Evolutionary conservation across 2,797 vertebrate species (phyloP).

Genomic region (Tamandua tetradactyla): DNA sequence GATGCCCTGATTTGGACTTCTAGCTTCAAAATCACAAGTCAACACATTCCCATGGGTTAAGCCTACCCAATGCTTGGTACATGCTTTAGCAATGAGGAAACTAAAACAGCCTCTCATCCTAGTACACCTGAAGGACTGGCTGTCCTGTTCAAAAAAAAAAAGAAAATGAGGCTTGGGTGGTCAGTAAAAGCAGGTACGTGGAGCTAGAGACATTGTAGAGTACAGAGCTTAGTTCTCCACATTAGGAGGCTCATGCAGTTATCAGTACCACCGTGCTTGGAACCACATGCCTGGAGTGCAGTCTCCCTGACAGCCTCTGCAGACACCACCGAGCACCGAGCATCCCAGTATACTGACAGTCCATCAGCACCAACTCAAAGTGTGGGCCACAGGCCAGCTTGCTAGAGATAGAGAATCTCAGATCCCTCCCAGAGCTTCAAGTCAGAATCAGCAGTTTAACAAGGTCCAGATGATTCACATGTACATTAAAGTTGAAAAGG

Average conservation of each 20-base stretch:
- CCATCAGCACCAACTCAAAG: rapidly evolving
- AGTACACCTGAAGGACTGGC: neutral
- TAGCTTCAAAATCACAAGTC: no score
- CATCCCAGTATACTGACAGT: neutral
- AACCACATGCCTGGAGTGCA: rapidly evolving
- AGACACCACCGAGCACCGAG: rapidly evolving
- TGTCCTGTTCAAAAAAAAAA: neutral
- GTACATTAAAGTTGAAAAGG: neutral
- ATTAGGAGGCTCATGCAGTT: rapidly evolving
- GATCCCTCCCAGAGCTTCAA: neutral
- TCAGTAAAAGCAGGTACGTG: neutral
- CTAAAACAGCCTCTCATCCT: no score
- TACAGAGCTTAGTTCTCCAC: neutral
- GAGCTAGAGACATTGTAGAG: neutral
- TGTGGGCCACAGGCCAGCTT: neutral
- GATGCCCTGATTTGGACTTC: no score
- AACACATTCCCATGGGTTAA: no score
- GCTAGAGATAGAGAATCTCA: neutral
- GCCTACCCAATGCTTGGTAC: no score
- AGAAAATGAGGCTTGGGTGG: neutral
- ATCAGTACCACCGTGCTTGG: neutral
- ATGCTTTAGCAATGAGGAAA: no score
- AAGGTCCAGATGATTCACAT: neutral
- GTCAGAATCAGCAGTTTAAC: neutral
- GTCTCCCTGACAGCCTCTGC: neutral